A percentile compares a stretch with the other conserved stretches of the same genome.
Evolutionary conservation across 2,888 invertebrate genomes (phyloP).

Genomic region (Machimus rusticus): DNA sequence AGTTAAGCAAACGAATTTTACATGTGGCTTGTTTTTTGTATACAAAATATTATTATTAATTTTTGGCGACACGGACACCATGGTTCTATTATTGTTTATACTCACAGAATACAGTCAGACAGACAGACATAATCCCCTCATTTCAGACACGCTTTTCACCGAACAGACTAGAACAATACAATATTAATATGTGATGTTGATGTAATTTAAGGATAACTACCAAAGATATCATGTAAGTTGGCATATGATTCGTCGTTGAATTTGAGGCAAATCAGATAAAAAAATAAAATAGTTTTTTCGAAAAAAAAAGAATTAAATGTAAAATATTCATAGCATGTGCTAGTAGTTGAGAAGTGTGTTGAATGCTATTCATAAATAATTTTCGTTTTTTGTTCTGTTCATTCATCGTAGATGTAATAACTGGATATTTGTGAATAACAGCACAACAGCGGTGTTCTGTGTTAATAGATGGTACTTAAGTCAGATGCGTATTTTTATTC

Average conservation of each 20-base stretch:
- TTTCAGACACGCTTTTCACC: conserved; percentile 19
- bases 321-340: conserved; percentile 1
- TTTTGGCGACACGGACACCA: neutral
- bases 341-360: neutral
- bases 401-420: neutral
- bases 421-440: neutral
- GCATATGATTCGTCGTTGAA: conserved; percentile 2
- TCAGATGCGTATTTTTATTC: neutral
- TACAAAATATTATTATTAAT: neutral
- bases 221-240: conserved; percentile 23
- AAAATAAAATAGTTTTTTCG: neutral
- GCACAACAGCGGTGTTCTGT: neutral
- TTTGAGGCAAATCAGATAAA: neutral
- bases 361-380: conserved; percentile 29
- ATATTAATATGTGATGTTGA: conserved; percentile 35
- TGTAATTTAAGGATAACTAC: conserved; percentile 10
- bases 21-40: conserved; percentile 32
- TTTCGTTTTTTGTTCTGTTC: neutral
- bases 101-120: neutral
- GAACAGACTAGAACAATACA: conserved; percentile 32
- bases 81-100: conserved; percentile 2
- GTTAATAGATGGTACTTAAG: neutral
- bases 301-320: neutral
- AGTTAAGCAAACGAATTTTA: conserved; percentile 41
- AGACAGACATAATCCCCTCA: neutral